Base-by-base conservation (phyloP, 2,888 invertebrate species). In the Trissonchulus latispiculum region DNA sequence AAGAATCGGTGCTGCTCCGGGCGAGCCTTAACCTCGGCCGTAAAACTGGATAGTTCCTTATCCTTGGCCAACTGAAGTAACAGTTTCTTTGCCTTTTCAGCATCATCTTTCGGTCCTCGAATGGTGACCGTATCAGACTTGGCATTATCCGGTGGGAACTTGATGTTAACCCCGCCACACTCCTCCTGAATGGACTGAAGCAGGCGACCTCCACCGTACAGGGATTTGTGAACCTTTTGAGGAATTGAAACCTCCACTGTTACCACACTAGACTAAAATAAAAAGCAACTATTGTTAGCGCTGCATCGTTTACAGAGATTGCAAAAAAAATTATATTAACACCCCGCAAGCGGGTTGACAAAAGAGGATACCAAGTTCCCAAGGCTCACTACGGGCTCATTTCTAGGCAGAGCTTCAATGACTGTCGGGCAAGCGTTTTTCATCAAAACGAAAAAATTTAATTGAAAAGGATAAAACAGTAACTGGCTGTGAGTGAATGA, bases 1-100 rank as follows among this genome's bases (percentile, higher is more conserved):
- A 99, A 89, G 88, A 95, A 97, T 85, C 92, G 92, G 85, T 96
- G 96, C 85, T 95, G 94, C 85, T 96, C 93, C 67, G 92, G 89
- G 85, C 93, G 94, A 80, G 95, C 95, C 80, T 90, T 89, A 37
- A 97, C 90, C 83, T 92, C 91, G 71, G 90, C 91, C 48, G 92
- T 90, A 84, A 89, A 91, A 77, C 92, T 91, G 29, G 92, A 90
- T 77, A 91, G 87, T 85, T 95, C 92, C 80, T 77, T 77, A 74
- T 85, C 85, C 77, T 78, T 80, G 32, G 84, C 81, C 72, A 85
- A 78, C 72, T 85, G 84, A 73, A 80, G 75, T 36, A 86, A 80
- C 73, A 85, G 84, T 77, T 83, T 83, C 76, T 81, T 80, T 8
- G 86, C 86, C 76, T 82, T 84, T 72, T 84, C 85, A n/a, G 84